Evolutionary conservation across 1,140 invertebrate species (phyloP), one percentile per base, ranked within the genome.

Genomic region (Diorhabda carinulata): DNA sequence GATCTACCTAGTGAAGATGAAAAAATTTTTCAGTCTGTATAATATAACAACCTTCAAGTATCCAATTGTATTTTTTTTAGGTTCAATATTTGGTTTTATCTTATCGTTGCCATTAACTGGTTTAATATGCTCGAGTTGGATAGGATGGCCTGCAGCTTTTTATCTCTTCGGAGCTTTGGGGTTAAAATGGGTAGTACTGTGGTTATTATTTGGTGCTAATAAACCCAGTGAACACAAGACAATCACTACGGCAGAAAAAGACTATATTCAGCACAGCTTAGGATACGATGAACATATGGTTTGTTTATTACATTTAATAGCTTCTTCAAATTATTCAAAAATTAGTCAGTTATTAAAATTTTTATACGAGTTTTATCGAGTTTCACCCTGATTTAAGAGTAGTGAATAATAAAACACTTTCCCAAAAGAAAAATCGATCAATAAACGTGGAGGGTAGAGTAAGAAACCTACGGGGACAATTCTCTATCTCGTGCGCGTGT

Each of bases 91-190:
- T 69, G 91, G 92, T 5, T 89, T 89, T 8, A 87, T 94, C 3
- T 77, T 92, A 2, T 85, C 89, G 6, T 84, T 93, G 79, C 88
- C 90, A 2, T 79, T 91, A 43, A 88, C 87, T 57, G 92, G 92
- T 0, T 66, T 85, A 6, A 77, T 94, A 2, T 87, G 90, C 1
- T 85, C 82, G 4, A 89, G 88, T 0, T 70, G 70, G 64, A 70
- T 86, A 4, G 92, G 92, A 0, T 94, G 92, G 92, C 91, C 91
- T 0, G 84, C 87, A 41, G 87, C 91, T 6, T 94, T 93, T 78
- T 95, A 94, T 74, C 78, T 88, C 91, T 75, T 63, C 57, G 74
- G 72, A 68, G 82, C 76, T 4, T 71, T 88, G 0, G 83, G 87
- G 9, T 68, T 91, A 0, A 2, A 84, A 0, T 91, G 90, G 86